Conservation (phyloP, 2,888 invertebrate genomes). For the Deilephila elpenor region DNA sequence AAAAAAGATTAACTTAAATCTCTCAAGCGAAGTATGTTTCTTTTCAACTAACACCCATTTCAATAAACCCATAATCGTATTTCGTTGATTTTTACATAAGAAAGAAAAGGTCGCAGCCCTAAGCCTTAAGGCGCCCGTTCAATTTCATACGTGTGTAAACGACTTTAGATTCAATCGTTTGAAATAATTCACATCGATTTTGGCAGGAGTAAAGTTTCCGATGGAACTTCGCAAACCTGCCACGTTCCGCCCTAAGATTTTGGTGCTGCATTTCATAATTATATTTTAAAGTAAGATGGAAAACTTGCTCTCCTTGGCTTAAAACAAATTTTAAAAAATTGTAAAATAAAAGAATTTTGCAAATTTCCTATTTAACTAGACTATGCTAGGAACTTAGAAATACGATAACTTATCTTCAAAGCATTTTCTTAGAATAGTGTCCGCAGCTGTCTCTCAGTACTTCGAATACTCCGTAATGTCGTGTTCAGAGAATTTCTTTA, state of each 20-base stretch:
- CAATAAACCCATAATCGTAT: background rate
- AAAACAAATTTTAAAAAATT: no score
- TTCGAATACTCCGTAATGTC: no score
- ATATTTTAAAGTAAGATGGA: no score
- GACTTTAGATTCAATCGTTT: slow-evolving; percentile 42
- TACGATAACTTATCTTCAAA: no score
- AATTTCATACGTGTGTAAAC: slow-evolving; percentile 24
- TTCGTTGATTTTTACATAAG: slow-evolving; percentile 28
- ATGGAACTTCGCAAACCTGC: slow-evolving; percentile 36
- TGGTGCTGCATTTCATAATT: no score
- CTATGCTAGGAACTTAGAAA: no score
- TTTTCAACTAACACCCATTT: background rate
- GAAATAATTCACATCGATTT: slow-evolving; percentile 45
- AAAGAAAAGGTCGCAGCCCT: slow-evolving; percentile 15
- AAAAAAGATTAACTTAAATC: no score
- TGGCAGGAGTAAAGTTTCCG: slow-evolving; percentile 34
- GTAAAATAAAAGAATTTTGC: no score
- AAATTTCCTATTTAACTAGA: no score
- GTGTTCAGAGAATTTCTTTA: no score
- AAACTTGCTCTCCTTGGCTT: slow-evolving; percentile 24
- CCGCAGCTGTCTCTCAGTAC: background rate
- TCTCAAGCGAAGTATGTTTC: no score
- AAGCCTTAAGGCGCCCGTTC: background rate
- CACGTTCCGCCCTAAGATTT: slow-evolving; percentile 41
- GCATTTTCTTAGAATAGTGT: background rate